Evolutionary conservation across 2,888 invertebrate species (phyloP).

Genomic region (Homarus gammarus): DNA sequence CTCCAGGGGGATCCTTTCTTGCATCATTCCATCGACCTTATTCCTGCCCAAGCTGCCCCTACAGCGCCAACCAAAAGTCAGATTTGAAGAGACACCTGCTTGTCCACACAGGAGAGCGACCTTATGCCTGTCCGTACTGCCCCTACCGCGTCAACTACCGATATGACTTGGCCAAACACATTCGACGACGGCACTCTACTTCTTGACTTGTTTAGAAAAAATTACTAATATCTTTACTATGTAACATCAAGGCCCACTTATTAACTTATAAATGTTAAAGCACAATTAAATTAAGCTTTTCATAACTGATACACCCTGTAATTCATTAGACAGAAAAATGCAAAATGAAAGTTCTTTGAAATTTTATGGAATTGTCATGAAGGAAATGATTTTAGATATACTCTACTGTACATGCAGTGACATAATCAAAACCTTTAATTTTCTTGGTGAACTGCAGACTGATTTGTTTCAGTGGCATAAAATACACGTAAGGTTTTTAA

Average conservation of each 20-base stretch:
- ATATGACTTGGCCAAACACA: conserved; percentile 61
- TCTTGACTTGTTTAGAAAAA: background rate
- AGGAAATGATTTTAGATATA: too few relatives aligned
- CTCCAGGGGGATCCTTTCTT: conserved; percentile 33
- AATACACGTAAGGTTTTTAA: too few relatives aligned
- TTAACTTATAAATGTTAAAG: background rate
- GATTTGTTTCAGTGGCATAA: too few relatives aligned
- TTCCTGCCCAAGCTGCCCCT: conserved; percentile 55
- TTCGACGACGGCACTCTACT: conserved; percentile 39
- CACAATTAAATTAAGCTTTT: too few relatives aligned
- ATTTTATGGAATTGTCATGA: too few relatives aligned
- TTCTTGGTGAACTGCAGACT: too few relatives aligned
- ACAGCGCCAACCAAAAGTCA: conserved; percentile 63
- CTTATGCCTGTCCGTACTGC: conserved; percentile 56
- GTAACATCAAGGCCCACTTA: background rate
- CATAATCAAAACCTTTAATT: too few relatives aligned
- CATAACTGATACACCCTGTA: too few relatives aligned
- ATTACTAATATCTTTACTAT: background rate
- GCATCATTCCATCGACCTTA: conserved; percentile 46
- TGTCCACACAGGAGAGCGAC: conserved; percentile 57
- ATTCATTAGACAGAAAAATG: too few relatives aligned
- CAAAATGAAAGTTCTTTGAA: too few relatives aligned
- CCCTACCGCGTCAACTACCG: conserved; percentile 58
- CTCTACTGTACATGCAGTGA: too few relatives aligned
- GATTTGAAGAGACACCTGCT: conserved; percentile 59